Base-by-base conservation (phyloP, 2,113 vertebrate species). In the Serinus canaria region DNA sequence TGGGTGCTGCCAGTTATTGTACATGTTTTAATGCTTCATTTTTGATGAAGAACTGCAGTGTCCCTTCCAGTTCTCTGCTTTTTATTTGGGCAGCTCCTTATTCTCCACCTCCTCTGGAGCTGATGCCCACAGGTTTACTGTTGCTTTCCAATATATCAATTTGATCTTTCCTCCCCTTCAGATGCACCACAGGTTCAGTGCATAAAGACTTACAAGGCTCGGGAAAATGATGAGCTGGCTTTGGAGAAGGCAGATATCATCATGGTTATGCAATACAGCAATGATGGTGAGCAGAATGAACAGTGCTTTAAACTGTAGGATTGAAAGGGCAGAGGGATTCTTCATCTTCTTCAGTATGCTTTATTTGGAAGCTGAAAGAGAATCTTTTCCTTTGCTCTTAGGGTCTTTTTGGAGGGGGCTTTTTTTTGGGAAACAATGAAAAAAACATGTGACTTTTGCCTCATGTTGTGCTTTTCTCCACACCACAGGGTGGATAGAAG, bases 241-340 rank as follows among this genome's bases (percentile, higher is more conserved):
- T 96, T 99, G 70, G 99, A 99, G 96, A 99, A 99, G 97, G 99
- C 99, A 1, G 99, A 99, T 3, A 98, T 99, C 60, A 95, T 99
- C 37, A 98, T 99, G 93, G 98, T 99, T 74, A 99, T 98, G 78
- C 98, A 98, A 94, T 97, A 99, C 68, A 99, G 98, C 96, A 98
- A 96, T 9, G 99, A 99, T 43, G 98, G 99, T 99, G 96, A 99
- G 98, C 75, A 75, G 58, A 89, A 92, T 10, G 25, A 81, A 22
- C 13, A 11, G 4, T 39, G 41, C 20, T 9, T 77, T 62, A 72
- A 92, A 60, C 37, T n/a, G 24, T 60, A 78, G n/a, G 27, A 64
- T 1, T 64, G 33, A n/a, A 55, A 69, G 28, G 14, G 46, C 53
- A 62, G 72, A 58, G 24, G 67, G 10, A 47, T 50, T 62, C 30